Evolutionary conservation across 2,113 vertebrate species (phyloP), one percentile per base, ranked within the genome.

Genomic region (Neofelis nebulosa): DNA sequence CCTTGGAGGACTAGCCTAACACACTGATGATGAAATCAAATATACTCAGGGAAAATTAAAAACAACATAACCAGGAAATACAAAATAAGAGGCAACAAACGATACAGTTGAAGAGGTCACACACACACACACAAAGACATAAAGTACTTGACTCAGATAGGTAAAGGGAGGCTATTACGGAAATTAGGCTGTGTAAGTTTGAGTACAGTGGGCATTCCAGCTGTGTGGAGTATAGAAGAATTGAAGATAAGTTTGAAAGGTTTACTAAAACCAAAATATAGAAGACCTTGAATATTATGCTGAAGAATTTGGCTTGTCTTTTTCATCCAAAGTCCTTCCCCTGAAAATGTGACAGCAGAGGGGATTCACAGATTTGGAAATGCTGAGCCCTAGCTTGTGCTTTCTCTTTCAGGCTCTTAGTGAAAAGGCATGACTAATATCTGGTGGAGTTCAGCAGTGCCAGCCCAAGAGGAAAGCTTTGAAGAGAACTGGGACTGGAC

Each of bases 241-340:
- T 1, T 78, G 27, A 91, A 71, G 61, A 45, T 36, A 25, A 66
- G 25, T 29, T 90, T 81, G 68, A 91, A 94, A n/a, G 38, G 0
- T 65, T 90, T 83, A 21, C 80, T 97, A 55, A 81, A 86, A 73
- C 86, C 68, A 74, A 36, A 31, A 81, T 80, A 41, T 45, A 89
- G 78, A 96, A 15, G n/a, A 73, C 48, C n/a, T 89, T 78, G 50
- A 92, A 73, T 65, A 61, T 78, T 15, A 7, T 41, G 31, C 9
- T 73, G 45, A 89, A 82, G 33, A 89, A 61, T 61, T 76, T 38
- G 14, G 13, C 25, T 57, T 84, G 3, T 48, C 11, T 50, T 84
- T 80, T 71, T 12, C 23, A 25, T 84, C 15, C 55, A 0, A 11
- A 33, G 82, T 93, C 9, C n/a, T 91, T 96, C 57, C 41, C 10